These are phyloP conservation scores for Nannobrachium achirus DNA, from an alignment of 2,113 vertebrate species.

Conservation along the genomic window DNA sequence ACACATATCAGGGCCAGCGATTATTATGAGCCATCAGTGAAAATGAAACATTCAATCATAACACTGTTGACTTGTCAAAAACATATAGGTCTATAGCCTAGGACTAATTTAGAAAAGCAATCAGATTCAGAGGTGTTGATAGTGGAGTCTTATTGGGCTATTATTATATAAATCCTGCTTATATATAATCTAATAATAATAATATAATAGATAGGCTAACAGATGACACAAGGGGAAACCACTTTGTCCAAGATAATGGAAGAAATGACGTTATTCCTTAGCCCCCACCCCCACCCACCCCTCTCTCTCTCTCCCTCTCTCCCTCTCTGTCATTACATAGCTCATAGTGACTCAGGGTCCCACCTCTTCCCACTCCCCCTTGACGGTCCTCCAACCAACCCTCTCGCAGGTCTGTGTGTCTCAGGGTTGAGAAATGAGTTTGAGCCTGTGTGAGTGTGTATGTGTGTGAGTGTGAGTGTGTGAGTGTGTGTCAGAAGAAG, in stretches of 20 bases:
- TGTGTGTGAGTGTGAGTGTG: no score
- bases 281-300: constrained; percentile 9
- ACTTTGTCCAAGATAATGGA: no score
- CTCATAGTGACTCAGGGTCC: background rate
- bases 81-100: no score
- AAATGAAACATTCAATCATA: no score
- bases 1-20: no score
- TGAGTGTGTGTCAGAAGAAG: no score
- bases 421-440: constrained; percentile 35
- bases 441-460: constrained; percentile 30
- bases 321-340: background rate
- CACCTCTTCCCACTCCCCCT: background rate
- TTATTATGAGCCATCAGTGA: no score
- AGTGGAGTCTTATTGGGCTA: background rate
- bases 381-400: constrained; percentile 7
- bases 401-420: constrained; percentile 1
- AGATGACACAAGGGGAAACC: no score
- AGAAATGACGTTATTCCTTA: constrained; percentile 10
- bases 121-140: background rate
- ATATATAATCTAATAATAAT: no score
- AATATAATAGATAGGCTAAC: no score
- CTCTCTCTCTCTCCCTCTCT: constrained; percentile 11
- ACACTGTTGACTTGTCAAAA: no score
- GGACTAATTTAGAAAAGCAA: no score
- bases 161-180: background rate